These are phyloP conservation scores for Eretmocerus hayati DNA, from an alignment of 2,888 invertebrate species.

Conservation along the genomic window DNA sequence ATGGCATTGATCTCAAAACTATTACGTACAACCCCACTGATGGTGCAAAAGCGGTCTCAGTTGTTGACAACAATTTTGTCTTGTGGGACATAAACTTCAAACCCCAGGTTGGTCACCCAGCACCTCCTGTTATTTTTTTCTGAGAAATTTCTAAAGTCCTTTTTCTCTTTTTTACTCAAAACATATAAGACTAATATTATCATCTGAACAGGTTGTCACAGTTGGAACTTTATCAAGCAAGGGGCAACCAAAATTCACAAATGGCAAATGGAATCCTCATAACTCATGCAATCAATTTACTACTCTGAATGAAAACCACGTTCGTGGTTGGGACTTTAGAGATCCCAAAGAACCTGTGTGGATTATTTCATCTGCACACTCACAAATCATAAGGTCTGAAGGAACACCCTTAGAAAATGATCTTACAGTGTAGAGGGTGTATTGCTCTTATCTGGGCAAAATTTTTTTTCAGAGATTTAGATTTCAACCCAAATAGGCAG, in stretches of 20 bases:
- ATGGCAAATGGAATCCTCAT: conserved; percentile 93
- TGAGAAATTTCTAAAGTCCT: neutral
- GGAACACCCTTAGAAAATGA: conserved; percentile 6
- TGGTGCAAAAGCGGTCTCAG: conserved; percentile 61
- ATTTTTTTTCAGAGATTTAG: conserved; percentile 73
- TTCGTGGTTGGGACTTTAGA: conserved; percentile 84
- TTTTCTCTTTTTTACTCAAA: conserved; percentile 5
- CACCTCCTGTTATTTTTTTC: conserved; percentile 1
- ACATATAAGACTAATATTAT: conserved; percentile 10
- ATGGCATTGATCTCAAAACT: conserved; percentile 68
- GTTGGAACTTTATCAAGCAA: conserved; percentile 54
- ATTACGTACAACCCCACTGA: conserved; percentile 85
- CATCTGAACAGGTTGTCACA: conserved; percentile 30
- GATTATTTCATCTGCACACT: conserved; percentile 81
- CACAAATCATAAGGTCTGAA: conserved; percentile 63
- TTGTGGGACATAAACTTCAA: conserved; percentile 67
- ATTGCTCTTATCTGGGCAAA: too few species aligned
- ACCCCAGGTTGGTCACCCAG: conserved; percentile 34
- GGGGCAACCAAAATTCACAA: conserved; percentile 71
- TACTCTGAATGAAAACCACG: conserved; percentile 75
- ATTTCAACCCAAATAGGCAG: conserved; percentile 97
- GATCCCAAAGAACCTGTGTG: conserved; percentile 69
- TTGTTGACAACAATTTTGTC: conserved; percentile 69
- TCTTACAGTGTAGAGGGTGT: too few species aligned
- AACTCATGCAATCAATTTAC: conserved; percentile 81